phyloP scores from a whole-genome alignment of 2,888 invertebrate species.

The Acrobeloides nanus region DNA sequence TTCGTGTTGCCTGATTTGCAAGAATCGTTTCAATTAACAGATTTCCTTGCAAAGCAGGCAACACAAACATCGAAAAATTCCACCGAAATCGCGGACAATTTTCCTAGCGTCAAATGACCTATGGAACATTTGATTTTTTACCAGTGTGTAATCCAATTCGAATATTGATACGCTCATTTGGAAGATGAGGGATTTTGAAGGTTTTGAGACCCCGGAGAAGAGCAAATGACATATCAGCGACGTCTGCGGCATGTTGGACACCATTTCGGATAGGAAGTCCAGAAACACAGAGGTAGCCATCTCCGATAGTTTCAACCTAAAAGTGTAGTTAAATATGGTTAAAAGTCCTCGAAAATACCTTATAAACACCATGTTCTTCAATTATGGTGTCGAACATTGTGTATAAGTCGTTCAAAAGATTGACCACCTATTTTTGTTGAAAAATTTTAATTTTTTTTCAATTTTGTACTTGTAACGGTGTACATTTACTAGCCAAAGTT shows the following conservation, averaged over 20 bases:
- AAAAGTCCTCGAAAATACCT: slow-evolving; percentile 10
- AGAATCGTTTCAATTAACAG: too few species aligned
- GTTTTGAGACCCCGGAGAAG: slow-evolving; percentile 25
- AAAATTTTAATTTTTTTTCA: too few species aligned
- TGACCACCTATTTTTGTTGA: slow-evolving; percentile 26
- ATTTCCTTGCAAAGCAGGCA: too few species aligned
- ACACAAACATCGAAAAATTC: too few species aligned
- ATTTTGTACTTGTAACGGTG: slow-evolving; percentile 30
- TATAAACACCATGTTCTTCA: slow-evolving; percentile 17
- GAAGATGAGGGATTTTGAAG: slow-evolving; percentile 37
- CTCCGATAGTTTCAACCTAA: slow-evolving; percentile 21
- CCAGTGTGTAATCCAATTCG: slow-evolving; percentile 46
- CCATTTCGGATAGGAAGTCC: slow-evolving; percentile 44
- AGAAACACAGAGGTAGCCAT: slow-evolving; percentile 25
- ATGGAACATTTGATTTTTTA: slow-evolving; percentile 3
- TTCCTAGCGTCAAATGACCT: too few species aligned
- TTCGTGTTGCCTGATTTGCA: too few species aligned
- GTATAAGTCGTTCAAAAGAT: slow-evolving; percentile 43
- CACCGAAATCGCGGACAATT: too few species aligned
- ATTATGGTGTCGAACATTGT: slow-evolving; percentile 32
- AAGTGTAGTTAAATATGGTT: background rate
- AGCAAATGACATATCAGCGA: slow-evolving; percentile 36
- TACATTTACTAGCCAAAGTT: slow-evolving; percentile 17
- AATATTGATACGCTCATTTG: slow-evolving; percentile 39
- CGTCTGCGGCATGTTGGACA: slow-evolving; percentile 37